Conservation (phyloP, 2,888 invertebrate species). For the Abscondita cerata region DNA sequence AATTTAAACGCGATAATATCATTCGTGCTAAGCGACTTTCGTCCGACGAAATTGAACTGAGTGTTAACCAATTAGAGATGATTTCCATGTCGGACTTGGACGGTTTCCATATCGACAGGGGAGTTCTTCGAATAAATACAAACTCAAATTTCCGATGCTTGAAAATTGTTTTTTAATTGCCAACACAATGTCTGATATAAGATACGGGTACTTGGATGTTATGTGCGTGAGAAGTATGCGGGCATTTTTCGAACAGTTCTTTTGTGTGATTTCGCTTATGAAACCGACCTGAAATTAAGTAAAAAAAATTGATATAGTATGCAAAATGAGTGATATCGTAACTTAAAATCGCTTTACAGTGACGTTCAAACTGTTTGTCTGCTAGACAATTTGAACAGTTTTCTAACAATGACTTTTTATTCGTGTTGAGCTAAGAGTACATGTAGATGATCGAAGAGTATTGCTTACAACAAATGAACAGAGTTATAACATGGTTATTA, state of each 20-base stretch:
- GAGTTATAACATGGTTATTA: too few species aligned
- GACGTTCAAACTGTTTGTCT: too few species aligned
- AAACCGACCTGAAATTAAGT: slow-evolving; percentile 71
- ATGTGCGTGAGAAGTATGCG: slow-evolving; percentile 75
- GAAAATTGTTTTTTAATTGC: slow-evolving; percentile 66
- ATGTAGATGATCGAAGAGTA: too few species aligned
- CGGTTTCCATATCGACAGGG: slow-evolving; percentile 73
- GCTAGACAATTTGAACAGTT: too few species aligned
- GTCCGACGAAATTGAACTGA: slow-evolving; percentile 64
- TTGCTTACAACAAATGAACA: too few species aligned
- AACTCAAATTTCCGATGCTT: slow-evolving; percentile 60
- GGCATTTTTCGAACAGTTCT: slow-evolving; percentile 76
- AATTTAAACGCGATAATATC: slow-evolving; percentile 74
- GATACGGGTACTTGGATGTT: slow-evolving; percentile 70
- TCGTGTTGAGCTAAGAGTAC: too few species aligned
- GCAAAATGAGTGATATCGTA: too few species aligned
- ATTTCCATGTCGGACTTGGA: slow-evolving; percentile 69
- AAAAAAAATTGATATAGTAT: too few species aligned
- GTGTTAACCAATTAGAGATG: slow-evolving; percentile 71
- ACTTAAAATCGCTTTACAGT: too few species aligned
- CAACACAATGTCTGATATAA: slow-evolving; percentile 71
- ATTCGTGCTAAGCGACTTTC: slow-evolving; percentile 74
- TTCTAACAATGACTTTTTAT: too few species aligned
- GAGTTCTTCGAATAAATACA: slow-evolving; percentile 78
- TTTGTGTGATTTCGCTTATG: slow-evolving; percentile 71